Evolutionary conservation across 2,113 vertebrate genomes (phyloP).

Genomic region (Protobothrops flavoviridis): DNA sequence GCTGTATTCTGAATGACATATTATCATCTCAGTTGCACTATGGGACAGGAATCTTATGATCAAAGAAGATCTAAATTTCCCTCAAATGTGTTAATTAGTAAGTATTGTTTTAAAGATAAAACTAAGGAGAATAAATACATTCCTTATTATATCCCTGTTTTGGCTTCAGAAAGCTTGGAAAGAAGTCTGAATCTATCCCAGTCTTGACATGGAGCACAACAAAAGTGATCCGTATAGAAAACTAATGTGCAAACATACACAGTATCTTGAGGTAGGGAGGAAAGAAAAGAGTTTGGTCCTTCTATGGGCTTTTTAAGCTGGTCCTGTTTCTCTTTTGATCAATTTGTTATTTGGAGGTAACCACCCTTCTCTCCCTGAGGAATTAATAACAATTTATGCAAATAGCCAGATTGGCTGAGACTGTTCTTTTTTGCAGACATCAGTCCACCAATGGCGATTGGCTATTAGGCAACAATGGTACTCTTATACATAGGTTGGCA

Average conservation of each 20-base stretch:
- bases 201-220: neutral
- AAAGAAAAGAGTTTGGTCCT: neutral
- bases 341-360: neutral
- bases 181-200: neutral
- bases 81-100: neutral
- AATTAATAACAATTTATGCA: neutral
- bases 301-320: neutral
- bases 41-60: neutral
- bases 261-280: neutral
- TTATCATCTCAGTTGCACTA: neutral
- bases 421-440: neutral
- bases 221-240: neutral
- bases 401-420: neutral
- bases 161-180: neutral
- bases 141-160: neutral
- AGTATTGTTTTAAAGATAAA: neutral
- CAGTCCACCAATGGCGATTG: neutral
- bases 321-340: neutral
- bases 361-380: neutral
- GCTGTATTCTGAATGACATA: neutral
- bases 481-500: neutral
- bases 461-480: neutral
- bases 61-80: neutral
- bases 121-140: neutral
- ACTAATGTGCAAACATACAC: neutral